Evolutionary conservation across 2,888 invertebrate species (phyloP), one percentile per base, ranked within the genome.

Genomic region (Trilocha varians): DNA sequence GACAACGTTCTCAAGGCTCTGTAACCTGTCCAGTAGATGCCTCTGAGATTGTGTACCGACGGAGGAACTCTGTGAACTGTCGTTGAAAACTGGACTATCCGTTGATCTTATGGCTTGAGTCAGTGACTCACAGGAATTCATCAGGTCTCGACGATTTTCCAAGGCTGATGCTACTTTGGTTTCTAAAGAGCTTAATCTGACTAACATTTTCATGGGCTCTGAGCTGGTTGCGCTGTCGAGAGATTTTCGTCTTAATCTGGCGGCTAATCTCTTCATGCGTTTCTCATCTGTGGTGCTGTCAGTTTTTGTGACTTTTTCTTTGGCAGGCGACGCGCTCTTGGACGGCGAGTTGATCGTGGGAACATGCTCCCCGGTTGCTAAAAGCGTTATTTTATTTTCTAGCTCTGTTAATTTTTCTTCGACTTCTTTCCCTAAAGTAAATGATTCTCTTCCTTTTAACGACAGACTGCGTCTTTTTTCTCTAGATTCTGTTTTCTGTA

Each of bases 321-420:
- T 82, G 71, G 80, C 78, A 62, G 88, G 73, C 50, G 86, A 85
- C 50, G 79, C 70, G 52, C 87, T 87, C 59, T 88, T 88, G 5
- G 87, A 87, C 34, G 84, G 87, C 39, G 77, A 73, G 47, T 80
- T 79, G 40, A 80, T 79, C 9, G 66, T 75, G 11, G 87, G 82
- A 16, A 82, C 75, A 2, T 78, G 57, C 40, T 85, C 76, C 16
- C 79, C 78, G 11, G 77, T 65, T 62, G 93, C 93, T 40, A 93
- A 70, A 48, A 90, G 87, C 42, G 89, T 87, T 38, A 94, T 91
- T 78, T 93, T 94, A 39, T 88, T 90, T 76, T 95, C 94, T 45
- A 95, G 72, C 65, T 94, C 93, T n/a, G 88, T 88, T 36, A 95
- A 86, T 69, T 95, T 95, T 48, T 93, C 92, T 70, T 96, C 96